phyloP scores from a whole-genome alignment of 2,797 vertebrate species.

The Astyanax mexicanus region DNA sequence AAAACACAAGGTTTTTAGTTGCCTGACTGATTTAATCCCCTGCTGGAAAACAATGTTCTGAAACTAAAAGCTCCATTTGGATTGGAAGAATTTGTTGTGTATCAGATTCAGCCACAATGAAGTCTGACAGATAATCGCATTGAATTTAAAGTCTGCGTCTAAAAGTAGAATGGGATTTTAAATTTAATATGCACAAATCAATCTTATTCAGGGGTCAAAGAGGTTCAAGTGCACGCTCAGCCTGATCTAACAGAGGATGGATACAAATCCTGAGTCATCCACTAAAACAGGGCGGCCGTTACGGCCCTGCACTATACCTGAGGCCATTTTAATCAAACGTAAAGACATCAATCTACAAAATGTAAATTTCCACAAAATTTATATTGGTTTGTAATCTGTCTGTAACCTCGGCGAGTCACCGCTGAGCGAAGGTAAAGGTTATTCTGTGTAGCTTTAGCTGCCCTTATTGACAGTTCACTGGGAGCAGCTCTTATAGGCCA shows the following conservation, averaged over 20 bases:
- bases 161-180: not conserved
- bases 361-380: not conserved
- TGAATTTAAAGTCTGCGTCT: not conserved
- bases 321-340: not conserved
- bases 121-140: not conserved
- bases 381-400: not conserved
- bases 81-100: not conserved
- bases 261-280: slow-evolving; percentile 10
- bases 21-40: not conserved
- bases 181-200: not conserved
- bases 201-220: not conserved
- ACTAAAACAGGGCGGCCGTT: not conserved
- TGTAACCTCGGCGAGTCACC: not conserved
- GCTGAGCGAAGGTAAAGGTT: slow-evolving; percentile 29
- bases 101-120: not conserved
- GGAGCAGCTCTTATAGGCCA: slow-evolving; percentile 10
- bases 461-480: slow-evolving; percentile 43
- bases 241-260: not conserved
- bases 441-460: slow-evolving; percentile 7
- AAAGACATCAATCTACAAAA: not conserved
- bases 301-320: not conserved
- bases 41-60: not conserved
- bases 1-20: not conserved
- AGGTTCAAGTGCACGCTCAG: not conserved
- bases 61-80: not conserved